Percentiles rank a stretch among this genome's conserved stretches.
Evolutionary conservation across 2,113 vertebrate species (phyloP).

Genomic region (Microtus pennsylvanicus): DNA sequence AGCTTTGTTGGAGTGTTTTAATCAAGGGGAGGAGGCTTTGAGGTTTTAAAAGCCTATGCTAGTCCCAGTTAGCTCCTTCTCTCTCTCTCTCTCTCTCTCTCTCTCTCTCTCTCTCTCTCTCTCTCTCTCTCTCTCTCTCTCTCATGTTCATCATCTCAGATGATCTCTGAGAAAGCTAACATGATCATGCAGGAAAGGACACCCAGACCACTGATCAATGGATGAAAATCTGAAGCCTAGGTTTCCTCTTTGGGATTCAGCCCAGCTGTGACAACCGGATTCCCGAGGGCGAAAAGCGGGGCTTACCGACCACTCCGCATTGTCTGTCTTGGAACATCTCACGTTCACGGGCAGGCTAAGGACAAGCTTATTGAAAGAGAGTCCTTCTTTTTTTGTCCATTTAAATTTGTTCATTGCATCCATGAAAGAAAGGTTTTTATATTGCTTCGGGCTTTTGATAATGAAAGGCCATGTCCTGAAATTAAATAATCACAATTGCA

Average conservation of each 20-base stretch:
- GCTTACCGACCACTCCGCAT: conserved; percentile 93
- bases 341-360: conserved; percentile 90
- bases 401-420: conserved; percentile 94
- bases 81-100: background rate
- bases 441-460: conserved; percentile 94
- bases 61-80: background rate
- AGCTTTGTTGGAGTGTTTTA: no score
- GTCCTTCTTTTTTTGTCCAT: conserved; percentile 90
- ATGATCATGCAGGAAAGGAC: background rate
- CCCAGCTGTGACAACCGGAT: background rate
- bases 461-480: conserved; percentile 93
- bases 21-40: no score
- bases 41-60: no score
- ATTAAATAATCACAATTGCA: conserved; percentile 16
- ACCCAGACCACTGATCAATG: background rate
- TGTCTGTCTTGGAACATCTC: conserved; percentile 92
- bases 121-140: background rate
- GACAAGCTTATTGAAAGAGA: conserved; percentile 91
- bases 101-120: background rate
- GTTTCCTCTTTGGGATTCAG: background rate
- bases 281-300: background rate
- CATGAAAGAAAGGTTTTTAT: conserved; percentile 93
- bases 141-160: background rate
- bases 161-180: background rate
- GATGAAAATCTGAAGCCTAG: background rate